Base-by-base conservation (phyloP, 1,140 invertebrate species). In the Aplysia californica region DNA sequence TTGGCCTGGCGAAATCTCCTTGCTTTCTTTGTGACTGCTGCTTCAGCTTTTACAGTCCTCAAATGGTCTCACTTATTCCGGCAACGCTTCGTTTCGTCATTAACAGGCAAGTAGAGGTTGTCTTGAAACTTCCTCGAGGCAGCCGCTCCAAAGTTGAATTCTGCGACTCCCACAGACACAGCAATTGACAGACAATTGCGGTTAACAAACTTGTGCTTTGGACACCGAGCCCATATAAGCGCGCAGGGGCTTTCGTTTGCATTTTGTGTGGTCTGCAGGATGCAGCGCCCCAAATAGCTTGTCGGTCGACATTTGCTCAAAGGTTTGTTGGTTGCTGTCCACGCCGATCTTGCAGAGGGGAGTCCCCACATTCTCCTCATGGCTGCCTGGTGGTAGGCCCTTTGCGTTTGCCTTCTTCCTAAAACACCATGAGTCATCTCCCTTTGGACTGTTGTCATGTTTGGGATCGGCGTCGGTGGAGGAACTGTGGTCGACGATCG, bases 361-460 rank as follows among this genome's bases (percentile, higher is more conserved):
- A 41, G 67, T 69, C 3, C 38, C 6, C 38, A 69, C 67, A 38
- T 39, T 39, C 4, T 69, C 39, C 18, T 20, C 38, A 26, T 69
- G 67, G 33, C 31, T n/a, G 3, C 38, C 67, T 69, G 36, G 67
- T 41, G 33, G 33, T 69, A 38, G 20, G 38, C 39, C 67, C 35
- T 6, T 41, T 4, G 67, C 67, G 5, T 38, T 41, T 15, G 35
- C 38, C 67, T 35, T 69, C 10, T 69, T 3, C 31, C 38, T n/a
- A 69, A 66, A 75, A 50, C 58, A 75, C 38, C 61, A 75, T n/a
- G 36, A 75, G 59, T 65, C 33, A 2, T 29, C 39, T 31, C 39
- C 59, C 39, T n/a, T 26, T 10, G 73, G 36, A 39, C 59, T 68
- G 41, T 56, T 39, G 38, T 68, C 41, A 67, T 76, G 74, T 1